phyloP scores from a whole-genome alignment of 2,113 vertebrate species.

The Megaleporinus macrocephalus region DNA sequence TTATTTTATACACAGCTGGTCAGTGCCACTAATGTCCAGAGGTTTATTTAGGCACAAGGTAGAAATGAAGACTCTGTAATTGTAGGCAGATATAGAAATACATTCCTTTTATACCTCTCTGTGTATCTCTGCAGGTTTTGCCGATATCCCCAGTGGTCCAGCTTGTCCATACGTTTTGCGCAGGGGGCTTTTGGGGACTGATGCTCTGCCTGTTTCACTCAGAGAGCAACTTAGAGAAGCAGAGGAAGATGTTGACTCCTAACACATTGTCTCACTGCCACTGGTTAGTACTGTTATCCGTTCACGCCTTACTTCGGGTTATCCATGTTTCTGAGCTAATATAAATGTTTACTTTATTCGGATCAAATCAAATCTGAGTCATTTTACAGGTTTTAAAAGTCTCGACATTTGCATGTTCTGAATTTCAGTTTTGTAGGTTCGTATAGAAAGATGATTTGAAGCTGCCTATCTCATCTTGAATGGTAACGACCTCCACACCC shows the following conservation, averaged over 20 bases:
- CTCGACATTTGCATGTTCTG: background rate
- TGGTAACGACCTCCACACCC: background rate
- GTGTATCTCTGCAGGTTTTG: conserved; percentile 74
- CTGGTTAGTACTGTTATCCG: background rate
- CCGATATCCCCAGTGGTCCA: conserved; percentile 79
- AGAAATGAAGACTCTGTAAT: no score
- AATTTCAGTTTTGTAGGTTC: conserved; percentile 19
- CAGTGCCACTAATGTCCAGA: no score
- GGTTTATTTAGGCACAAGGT: no score
- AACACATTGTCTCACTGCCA: background rate
- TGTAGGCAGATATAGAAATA: no score
- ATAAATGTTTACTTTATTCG: background rate
- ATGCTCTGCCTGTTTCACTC: conserved; percentile 58
- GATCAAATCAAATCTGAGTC: background rate
- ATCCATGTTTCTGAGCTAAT: background rate
- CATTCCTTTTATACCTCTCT: background rate
- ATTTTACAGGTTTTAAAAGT: background rate
- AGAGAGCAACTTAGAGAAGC: conserved; percentile 48
- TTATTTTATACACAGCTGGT: no score
- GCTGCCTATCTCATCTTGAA: background rate
- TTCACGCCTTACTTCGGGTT: background rate
- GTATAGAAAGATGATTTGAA: background rate
- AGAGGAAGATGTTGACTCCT: conserved; percentile 66
- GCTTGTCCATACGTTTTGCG: conserved; percentile 83
- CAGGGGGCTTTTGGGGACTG: conserved; percentile 78